Conservation (phyloP, 2,113 vertebrate genomes). For the Cynocephalus volans region DNA sequence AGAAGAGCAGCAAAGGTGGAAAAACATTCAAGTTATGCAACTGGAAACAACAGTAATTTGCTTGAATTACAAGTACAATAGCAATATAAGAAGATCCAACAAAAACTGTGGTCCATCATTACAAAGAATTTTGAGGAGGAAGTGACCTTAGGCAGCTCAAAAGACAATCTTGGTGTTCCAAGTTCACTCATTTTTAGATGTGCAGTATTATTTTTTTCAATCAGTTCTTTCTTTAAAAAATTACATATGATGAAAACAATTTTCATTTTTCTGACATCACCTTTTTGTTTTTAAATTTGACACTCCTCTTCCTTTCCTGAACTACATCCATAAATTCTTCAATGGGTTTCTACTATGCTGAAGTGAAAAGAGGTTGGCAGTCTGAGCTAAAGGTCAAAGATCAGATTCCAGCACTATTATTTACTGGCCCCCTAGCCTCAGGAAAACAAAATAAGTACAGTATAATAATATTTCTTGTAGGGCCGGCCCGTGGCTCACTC, state of each 20-base stretch:
- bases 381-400: not conserved
- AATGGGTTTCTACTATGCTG: not conserved
- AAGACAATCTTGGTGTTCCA: constrained; percentile 46
- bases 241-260: constrained; percentile 8
- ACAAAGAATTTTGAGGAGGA: constrained; percentile 47
- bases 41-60: constrained; percentile 48
- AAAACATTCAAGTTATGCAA: constrained; percentile 63
- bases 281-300: constrained; percentile 2
- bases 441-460: not conserved
- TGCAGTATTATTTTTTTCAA: not conserved
- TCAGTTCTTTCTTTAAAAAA: not conserved
- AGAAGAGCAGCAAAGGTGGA: constrained; percentile 49
- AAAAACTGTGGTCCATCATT: not conserved
- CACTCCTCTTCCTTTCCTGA: constrained; percentile 42
- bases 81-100: constrained; percentile 30
- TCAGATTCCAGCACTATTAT: not conserved
- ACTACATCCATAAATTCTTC: constrained; percentile 37
- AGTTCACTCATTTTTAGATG: constrained; percentile 10
- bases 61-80: constrained; percentile 32
- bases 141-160: not conserved
- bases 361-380: not conserved
- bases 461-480: constrained; percentile 6
- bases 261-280: constrained; percentile 25
- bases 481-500: too few relatives aligned
- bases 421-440: not conserved